Evolutionary conservation across 2,113 vertebrate genomes (phyloP).

Genomic region (Corynorhinus townsendii): DNA sequence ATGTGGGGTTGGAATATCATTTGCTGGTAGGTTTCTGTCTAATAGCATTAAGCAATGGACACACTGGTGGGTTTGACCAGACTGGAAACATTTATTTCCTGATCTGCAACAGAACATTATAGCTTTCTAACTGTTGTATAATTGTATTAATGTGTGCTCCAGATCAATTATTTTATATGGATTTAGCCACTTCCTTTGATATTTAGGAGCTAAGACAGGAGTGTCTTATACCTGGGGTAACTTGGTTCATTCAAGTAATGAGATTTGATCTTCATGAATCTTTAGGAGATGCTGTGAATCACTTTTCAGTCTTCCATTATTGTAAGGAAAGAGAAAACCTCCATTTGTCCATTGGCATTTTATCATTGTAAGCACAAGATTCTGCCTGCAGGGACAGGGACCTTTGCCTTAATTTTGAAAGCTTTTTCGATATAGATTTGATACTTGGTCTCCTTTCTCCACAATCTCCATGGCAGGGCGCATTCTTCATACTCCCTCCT

Average conservation of each 20-base stretch:
- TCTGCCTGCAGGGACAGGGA: neutral
- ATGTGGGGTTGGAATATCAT: neutral
- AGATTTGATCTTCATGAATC: neutral
- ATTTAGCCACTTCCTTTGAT: slow-evolving; percentile 31
- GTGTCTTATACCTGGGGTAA: slow-evolving; percentile 3
- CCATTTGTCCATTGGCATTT: neutral
- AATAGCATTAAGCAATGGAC: neutral
- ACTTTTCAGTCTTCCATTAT: neutral
- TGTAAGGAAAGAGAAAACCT: neutral
- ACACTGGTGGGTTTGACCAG: neutral
- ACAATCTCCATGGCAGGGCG: neutral
- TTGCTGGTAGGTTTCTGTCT: neutral
- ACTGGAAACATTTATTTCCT: slow-evolving; percentile 13
- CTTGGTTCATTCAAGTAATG: neutral
- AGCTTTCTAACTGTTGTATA: neutral
- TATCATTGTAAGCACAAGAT: neutral
- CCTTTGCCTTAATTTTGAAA: neutral
- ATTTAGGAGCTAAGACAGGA: neutral
- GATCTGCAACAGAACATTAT: slow-evolving; percentile 13
- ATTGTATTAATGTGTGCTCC: slow-evolving; percentile 20
- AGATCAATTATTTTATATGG: neutral
- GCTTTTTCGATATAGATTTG: neutral
- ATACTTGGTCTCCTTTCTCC: neutral
- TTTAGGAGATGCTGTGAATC: neutral
- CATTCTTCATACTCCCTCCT: neutral